Evolutionary conservation across 2,113 vertebrate genomes (phyloP), one percentile per base, ranked within the genome.

Genomic region (Rhegmatorhina hoffmannsi): DNA sequence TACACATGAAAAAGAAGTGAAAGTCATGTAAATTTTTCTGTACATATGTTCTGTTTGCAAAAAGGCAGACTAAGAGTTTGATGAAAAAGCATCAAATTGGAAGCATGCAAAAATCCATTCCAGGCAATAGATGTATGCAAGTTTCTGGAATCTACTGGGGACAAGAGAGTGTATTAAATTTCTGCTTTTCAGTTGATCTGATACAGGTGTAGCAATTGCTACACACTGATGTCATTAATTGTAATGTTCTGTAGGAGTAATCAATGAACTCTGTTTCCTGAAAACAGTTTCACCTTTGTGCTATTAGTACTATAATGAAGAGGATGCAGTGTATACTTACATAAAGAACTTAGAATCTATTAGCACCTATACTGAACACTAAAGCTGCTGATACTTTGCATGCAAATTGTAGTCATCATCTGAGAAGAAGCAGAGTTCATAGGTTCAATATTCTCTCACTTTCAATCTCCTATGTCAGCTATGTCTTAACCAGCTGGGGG

Each of bases 401-500:
- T 95, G 92, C 76, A 97, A 73, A 91, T 86, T 53, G 69, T 94
- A 96, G 91, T 92, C 40, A 44, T 92, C 94, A 89, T 87, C 75
- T 66, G 58, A 89, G 53, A 40, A 74, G 55, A 53, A 74, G 67
- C 4, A 17, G 91, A 93, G 95, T 96, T 97, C 94, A 96, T 23
- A 76, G 78, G 72, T 89, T 92, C 85, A 89, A 23, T 81, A 93
- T 90, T 96, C 77, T 80, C 92, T 95, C 62, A 7, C 90, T 96
- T 97, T 95, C 92, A 88, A 59, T 91, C 84, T 97, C 89, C 88
- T 91, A 94, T 97, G 97, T 97, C 97, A 98, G 91, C 85, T 97
- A 72, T 94, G 89, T 97, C 98, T 97, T 98, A 98, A 97, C 99
- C 99, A 99, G 99, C 98, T 99, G 99, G 99, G 98, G 99, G 99